These are phyloP conservation scores for Epistrophe grossulariae DNA, from an alignment of 2,888 invertebrate species.

Conservation along the genomic window DNA sequence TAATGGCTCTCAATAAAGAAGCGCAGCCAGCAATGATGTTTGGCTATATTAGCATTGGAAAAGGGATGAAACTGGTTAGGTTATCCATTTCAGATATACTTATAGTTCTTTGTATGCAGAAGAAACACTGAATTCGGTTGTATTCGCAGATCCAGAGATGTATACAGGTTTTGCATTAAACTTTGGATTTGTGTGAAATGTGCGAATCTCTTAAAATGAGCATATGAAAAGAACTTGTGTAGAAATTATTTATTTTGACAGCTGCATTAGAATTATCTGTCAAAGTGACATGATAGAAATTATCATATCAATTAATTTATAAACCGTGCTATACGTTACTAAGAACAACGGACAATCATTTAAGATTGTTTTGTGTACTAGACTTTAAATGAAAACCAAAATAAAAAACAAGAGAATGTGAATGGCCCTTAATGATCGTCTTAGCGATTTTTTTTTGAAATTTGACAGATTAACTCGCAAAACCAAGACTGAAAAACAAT, in stretches of 20 bases:
- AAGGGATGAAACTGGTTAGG: conserved; percentile 51
- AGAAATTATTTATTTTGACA: not conserved
- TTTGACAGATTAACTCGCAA: too few species aligned
- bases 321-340: too few species aligned
- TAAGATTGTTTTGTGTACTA: too few species aligned
- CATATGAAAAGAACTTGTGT: not conserved
- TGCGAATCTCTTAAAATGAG: not conserved
- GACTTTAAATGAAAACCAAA: too few species aligned
- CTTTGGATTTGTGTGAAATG: not conserved
- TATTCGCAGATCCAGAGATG: not conserved
- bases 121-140: too few species aligned
- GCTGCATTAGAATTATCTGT: not conserved
- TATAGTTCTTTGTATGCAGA: conserved; percentile 3
- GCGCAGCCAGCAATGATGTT: not conserved
- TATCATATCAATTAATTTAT: too few species aligned
- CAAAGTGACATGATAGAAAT: not conserved
- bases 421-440: too few species aligned
- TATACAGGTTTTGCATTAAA: not conserved
- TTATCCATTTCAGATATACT: conserved; percentile 6
- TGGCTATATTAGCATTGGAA: not conserved
- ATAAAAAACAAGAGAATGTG: too few species aligned
- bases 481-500: too few species aligned
- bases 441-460: too few species aligned
- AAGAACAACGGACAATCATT: too few species aligned
- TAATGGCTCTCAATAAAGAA: conserved; percentile 44